Evolutionary conservation across 1,140 invertebrate species (phyloP), one percentile per base, ranked within the genome.

Genomic region (Drosophila mojavensis): DNA sequence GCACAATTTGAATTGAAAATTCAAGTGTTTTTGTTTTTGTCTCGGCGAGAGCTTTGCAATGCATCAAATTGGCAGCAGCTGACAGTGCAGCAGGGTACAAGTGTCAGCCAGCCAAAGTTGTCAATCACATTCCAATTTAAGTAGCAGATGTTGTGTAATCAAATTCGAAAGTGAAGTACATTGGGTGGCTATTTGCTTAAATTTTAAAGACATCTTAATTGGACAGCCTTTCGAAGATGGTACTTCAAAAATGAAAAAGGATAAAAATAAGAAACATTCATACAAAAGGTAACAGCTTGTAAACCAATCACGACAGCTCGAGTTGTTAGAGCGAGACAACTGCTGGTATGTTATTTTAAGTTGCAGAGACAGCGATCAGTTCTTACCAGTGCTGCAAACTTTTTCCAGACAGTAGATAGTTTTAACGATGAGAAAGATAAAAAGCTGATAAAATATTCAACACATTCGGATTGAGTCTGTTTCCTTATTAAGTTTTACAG

Each of bases 1-100:
- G 43, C 59, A 24, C 45, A 61, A 61, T 61, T 61, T 61, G 59
- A 50, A 62, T 62, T 62, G 45, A 50, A 62, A 62, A 62, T 62
- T 62, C 30, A 36, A 61, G 59, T 61, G 59, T 17, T 50, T 50
- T 62, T 50, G 59, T 62, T 33, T 62, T n/a, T 24, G 59, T 62
- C 59, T 50, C 45, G 30, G 11, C 28, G 13, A 33, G 15, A 36
- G 59, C 26, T 48, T 50, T 33, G 45, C 59, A 61, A 50, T 24
- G 28, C 45, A 50, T 50, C 59, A 61, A 50, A 48, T 61, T 61
- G 15, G 59, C 59, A 61, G 47, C 45, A 36, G 30, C 43, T 61
- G 59, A 26, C 59, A 50, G 7, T 36, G 43, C 43, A 50, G 17
- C 10, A 33, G 30, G 26, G 41, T 26, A 33, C 33, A 47, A 60